Percentiles rank a stretch among this genome's conserved stretches.
Evolutionary conservation across 1,140 invertebrate genomes (phyloP).

Genomic region (Drosophila lacertosa): DNA sequence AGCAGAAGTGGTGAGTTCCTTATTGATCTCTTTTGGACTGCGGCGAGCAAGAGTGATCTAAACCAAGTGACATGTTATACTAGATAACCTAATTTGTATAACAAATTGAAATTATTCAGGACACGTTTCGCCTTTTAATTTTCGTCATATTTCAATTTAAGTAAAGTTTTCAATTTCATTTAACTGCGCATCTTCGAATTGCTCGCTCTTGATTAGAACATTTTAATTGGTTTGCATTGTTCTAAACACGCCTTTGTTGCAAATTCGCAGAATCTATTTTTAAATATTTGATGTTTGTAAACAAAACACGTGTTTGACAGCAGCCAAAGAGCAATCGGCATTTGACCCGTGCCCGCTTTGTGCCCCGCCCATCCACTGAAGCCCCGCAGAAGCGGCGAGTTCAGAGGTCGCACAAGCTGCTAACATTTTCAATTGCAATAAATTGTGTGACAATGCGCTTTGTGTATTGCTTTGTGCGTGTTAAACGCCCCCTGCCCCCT

Average conservation of each 20-base stretch:
- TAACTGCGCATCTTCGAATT: not conserved
- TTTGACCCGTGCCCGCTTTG: conserved; percentile 8
- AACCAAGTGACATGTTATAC: too few species aligned
- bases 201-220: too few species aligned
- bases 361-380: conserved; percentile 6
- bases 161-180: too few species aligned
- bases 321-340: conserved; percentile 18
- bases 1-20: too few species aligned
- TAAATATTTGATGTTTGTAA: conserved; percentile 1
- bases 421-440: conserved; percentile 22
- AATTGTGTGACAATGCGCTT: conserved; percentile 12
- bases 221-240: not conserved
- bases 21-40: too few species aligned
- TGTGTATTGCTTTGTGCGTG: not conserved
- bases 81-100: too few species aligned
- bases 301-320: not conserved
- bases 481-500: not conserved
- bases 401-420: conserved; percentile 14
- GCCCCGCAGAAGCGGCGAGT: not conserved
- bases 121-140: too few species aligned
- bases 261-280: not conserved
- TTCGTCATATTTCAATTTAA: too few species aligned
- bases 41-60: too few species aligned
- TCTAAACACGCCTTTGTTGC: not conserved
- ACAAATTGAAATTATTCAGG: too few species aligned